A percentile compares a stretch with the other conserved stretches of the same genome.
Conservation (phyloP, 1,140 invertebrate genomes). For the Orchesella cincta region DNA sequence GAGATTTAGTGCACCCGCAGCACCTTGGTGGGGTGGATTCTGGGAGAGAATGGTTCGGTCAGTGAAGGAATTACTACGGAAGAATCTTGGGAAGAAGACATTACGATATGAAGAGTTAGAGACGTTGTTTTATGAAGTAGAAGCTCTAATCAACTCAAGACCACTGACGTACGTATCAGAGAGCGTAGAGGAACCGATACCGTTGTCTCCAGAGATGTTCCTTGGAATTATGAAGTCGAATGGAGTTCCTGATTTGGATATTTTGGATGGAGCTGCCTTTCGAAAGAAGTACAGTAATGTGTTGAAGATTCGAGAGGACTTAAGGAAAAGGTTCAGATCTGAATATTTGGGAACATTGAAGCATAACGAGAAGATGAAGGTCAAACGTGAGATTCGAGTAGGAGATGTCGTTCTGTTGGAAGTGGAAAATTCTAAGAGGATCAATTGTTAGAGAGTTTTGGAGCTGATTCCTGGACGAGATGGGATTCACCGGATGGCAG, state of each 20-base stretch:
- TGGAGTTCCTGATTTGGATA: neutral
- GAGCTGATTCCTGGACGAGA: neutral
- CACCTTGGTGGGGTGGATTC: slow-evolving; percentile 9
- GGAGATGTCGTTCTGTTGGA: slow-evolving; percentile 6
- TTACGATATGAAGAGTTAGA: neutral
- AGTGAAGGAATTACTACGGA: neutral
- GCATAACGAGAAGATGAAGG: neutral
- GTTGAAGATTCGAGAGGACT: neutral
- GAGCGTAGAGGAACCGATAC: neutral
- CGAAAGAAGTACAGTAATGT: neutral
- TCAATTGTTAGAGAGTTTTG: neutral
- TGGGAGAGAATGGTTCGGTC: neutral
- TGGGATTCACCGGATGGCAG: neutral
- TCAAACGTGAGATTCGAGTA: neutral
- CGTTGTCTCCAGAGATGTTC: neutral
- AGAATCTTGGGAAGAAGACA: neutral
- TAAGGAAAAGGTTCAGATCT: neutral
- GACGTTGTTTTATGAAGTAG: neutral
- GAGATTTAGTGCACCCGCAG: neutral
- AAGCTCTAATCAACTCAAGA: neutral
- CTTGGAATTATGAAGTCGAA: neutral
- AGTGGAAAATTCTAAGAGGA: neutral
- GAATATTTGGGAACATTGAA: neutral
- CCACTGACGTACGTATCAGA: slow-evolving; percentile 3
- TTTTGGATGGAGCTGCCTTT: neutral